A percentile compares a stretch with the other conserved stretches of the same genome.
phyloP scores from a whole-genome alignment of 2,113 vertebrate genomes.

The Phrynosoma blainvillii region DNA sequence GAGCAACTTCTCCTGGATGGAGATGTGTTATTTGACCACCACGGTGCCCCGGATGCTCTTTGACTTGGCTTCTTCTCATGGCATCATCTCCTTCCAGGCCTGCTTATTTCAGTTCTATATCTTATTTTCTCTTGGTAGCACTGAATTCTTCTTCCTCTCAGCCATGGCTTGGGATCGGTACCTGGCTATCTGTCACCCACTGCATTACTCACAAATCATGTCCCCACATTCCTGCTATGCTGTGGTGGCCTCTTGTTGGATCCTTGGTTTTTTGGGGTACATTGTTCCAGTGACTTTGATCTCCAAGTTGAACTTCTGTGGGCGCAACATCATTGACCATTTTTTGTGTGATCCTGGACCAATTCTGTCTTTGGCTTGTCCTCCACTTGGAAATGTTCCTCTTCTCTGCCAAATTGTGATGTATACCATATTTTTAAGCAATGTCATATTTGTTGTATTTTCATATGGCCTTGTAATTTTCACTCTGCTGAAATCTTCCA shows the following conservation, averaged over 20 bases:
- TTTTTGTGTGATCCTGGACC: constrained; percentile 17
- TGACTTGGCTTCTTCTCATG: neutral
- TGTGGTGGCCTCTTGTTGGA: neutral
- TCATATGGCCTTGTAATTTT: neutral
- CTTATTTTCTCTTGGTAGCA: neutral
- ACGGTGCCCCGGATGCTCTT: neutral
- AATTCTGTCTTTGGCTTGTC: neutral
- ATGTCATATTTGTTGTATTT: neutral
- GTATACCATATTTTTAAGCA: neutral
- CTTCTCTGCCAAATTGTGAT: neutral
- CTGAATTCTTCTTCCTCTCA: constrained; percentile 26
- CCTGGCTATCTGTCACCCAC: constrained; percentile 17
- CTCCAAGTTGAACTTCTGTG: constrained; percentile 1
- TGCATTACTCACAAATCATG: neutral
- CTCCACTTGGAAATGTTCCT: neutral
- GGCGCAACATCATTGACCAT: constrained; percentile 14
- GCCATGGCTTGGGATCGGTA: constrained; percentile 20
- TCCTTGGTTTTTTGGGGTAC: neutral
- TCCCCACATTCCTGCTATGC: neutral
- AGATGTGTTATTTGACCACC: constrained; percentile 17
- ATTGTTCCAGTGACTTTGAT: neutral
- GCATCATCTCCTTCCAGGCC: constrained; percentile 1
- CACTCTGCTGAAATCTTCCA: neutral
- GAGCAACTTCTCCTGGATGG: constrained; percentile 26
- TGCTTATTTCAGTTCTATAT: constrained; percentile 21